phyloP scores from a whole-genome alignment of 1,140 invertebrate species.

The Apis laboriosa region DNA sequence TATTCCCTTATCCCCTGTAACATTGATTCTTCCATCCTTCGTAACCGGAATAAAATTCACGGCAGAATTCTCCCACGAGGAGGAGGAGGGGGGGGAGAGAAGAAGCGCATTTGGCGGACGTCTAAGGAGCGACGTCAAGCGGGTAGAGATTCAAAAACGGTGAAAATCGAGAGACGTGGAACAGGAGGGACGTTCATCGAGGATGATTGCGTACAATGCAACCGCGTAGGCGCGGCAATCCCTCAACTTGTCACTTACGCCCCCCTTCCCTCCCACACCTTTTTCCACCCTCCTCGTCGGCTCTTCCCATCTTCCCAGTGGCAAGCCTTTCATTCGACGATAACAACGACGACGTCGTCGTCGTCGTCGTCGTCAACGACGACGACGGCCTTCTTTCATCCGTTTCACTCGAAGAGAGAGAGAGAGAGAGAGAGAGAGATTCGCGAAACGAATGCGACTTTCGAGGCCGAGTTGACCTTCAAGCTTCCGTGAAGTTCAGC shows the following conservation, averaged over 20 bases:
- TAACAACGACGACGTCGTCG: constrained; percentile 25
- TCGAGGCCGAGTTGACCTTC: constrained; percentile 58
- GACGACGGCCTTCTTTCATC: constrained; percentile 57
- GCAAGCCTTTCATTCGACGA: constrained; percentile 69
- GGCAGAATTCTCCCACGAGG: neutral
- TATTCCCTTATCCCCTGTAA: too few species aligned
- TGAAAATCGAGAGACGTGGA: constrained; percentile 44
- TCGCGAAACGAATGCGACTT: constrained; percentile 42
- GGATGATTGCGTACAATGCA: constrained; percentile 69
- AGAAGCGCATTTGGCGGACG: neutral
- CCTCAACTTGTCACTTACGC: constrained; percentile 79
- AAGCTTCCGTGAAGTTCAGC: constrained; percentile 50
- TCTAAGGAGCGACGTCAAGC: constrained; percentile 17
- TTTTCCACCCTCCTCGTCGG: constrained; percentile 27
- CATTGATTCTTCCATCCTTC: neutral
- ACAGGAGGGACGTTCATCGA: constrained; percentile 34
- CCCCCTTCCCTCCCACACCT: constrained; percentile 42
- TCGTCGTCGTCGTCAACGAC: neutral
- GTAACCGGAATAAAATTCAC: neutral
- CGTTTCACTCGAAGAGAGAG: constrained; percentile 48
- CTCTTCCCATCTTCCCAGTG: constrained; percentile 33
- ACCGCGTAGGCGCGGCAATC: constrained; percentile 71
- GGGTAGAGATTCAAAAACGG: constrained; percentile 24
- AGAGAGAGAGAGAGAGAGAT: neutral
- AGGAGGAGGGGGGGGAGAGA: too few species aligned